Conservation (phyloP, 1,140 invertebrate genomes). For the Drosophila prosaltans region DNA sequence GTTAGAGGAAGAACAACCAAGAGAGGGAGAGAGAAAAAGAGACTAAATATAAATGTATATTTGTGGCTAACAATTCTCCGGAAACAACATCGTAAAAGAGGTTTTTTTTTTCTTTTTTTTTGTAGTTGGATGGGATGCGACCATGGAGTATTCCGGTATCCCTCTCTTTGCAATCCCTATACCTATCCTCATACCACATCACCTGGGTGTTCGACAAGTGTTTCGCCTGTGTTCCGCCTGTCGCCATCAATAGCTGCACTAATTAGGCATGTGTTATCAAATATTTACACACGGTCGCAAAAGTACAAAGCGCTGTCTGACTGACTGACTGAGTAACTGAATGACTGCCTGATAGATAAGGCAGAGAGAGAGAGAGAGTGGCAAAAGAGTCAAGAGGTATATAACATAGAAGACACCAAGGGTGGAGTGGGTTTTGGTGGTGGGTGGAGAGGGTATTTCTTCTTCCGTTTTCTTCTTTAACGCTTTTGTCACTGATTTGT, state of each 20-base stretch:
- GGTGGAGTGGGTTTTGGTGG: background rate
- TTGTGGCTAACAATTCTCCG: conserved; percentile 50
- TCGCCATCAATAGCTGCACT: conserved; percentile 81
- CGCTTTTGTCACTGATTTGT: conserved; percentile 31
- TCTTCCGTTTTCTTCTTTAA: conserved; percentile 65
- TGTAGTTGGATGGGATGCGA: background rate
- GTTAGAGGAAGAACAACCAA: conserved; percentile 5
- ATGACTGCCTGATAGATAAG: conserved; percentile 8
- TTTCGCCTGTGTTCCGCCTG: conserved; percentile 59
- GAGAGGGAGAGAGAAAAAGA: conserved; percentile 42
- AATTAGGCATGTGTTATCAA: conserved; percentile 82
- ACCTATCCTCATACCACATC: background rate
- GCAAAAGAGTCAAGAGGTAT: background rate
- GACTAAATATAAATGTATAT: background rate
- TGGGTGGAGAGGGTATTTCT: conserved; percentile 18
- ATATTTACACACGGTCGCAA: conserved; percentile 78
- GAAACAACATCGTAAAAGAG: conserved; percentile 72
- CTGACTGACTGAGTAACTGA: conserved; percentile 2
- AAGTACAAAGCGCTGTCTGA: conserved; percentile 72
- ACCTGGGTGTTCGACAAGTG: conserved; percentile 54
- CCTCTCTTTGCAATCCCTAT: conserved; percentile 17
- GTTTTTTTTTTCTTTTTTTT: background rate
- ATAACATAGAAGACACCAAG: background rate
- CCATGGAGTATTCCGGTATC: background rate
- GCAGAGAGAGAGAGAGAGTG: background rate